A percentile compares a stretch with the other conserved stretches of the same genome.
Evolutionary conservation across 2,888 invertebrate species (phyloP).

Genomic region (Steromphala cineraria): DNA sequence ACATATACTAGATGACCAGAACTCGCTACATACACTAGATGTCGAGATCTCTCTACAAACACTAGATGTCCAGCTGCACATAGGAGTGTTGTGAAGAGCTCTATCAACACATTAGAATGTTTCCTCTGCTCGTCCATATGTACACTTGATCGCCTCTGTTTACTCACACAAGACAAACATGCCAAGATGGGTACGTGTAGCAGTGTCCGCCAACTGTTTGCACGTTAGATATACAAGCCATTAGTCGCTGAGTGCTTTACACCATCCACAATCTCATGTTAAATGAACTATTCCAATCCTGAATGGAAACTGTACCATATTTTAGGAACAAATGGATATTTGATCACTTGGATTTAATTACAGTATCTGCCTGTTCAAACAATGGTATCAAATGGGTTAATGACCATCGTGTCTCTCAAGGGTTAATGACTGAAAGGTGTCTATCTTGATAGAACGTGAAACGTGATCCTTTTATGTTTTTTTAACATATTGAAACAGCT

Average conservation of each 20-base stretch:
- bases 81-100: not conserved
- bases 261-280: not conserved
- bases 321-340: not conserved
- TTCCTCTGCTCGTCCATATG: slow-evolving; percentile 1
- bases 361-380: too few species aligned
- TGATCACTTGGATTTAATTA: not conserved
- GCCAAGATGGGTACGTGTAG: slow-evolving; percentile 1
- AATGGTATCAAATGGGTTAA: too few species aligned
- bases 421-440: too few species aligned
- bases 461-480: too few species aligned
- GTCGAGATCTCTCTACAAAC: too few species aligned
- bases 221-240: slow-evolving; percentile 14
- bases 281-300: slow-evolving; percentile 2
- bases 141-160: not conserved
- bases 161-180: slow-evolving; percentile 2
- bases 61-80: too few species aligned
- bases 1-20: too few species aligned
- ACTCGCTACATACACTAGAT: too few species aligned
- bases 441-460: too few species aligned
- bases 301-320: not conserved
- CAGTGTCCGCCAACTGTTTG: not conserved
- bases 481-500: too few species aligned
- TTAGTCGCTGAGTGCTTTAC: not conserved
- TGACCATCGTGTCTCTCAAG: too few species aligned
- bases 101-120: not conserved